phyloP scores from a whole-genome alignment of 2,113 vertebrate genomes.

The Murina feae region DNA sequence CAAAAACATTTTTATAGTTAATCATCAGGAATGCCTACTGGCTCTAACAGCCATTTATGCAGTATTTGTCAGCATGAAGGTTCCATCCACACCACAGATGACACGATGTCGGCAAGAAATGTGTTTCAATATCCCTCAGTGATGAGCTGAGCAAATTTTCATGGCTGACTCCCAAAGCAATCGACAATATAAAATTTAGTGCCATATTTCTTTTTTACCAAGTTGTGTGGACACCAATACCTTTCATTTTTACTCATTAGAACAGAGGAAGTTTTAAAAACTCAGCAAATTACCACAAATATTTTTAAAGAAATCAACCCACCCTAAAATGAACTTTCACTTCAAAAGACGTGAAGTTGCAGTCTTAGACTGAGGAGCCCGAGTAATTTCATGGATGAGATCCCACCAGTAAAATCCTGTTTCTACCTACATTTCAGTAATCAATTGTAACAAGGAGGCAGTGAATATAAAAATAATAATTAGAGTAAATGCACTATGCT shows the following conservation, averaged over 20 bases:
- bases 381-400: slow-evolving; percentile 8
- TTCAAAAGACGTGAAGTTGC: slow-evolving; percentile 38
- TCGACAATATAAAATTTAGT: not conserved
- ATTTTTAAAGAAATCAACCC: slow-evolving; percentile 40
- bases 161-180: slow-evolving; percentile 69
- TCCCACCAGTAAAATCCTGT: slow-evolving; percentile 16
- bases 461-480: slow-evolving; percentile 35
- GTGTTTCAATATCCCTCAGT: slow-evolving; percentile 65
- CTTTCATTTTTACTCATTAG: slow-evolving; percentile 26
- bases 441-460: not conserved
- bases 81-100: slow-evolving; percentile 74
- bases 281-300: not conserved
- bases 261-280: not conserved
- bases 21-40: slow-evolving; percentile 72
- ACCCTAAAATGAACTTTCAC: slow-evolving; percentile 35
- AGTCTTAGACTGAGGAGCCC: not conserved
- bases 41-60: slow-evolving; percentile 63
- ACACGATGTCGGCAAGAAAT: slow-evolving; percentile 68
- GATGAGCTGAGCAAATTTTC: slow-evolving; percentile 67
- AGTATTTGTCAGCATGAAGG: slow-evolving; percentile 70
- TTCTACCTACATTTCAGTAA: slow-evolving; percentile 14
- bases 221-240: slow-evolving; percentile 10
- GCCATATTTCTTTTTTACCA: slow-evolving; percentile 41
- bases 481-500: slow-evolving; percentile 29
- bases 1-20: slow-evolving; percentile 82